These are phyloP conservation scores for Bergia puertoricense DNA, from an alignment of 92 coral and sea anemone species.

Conservation along the genomic window DNA sequence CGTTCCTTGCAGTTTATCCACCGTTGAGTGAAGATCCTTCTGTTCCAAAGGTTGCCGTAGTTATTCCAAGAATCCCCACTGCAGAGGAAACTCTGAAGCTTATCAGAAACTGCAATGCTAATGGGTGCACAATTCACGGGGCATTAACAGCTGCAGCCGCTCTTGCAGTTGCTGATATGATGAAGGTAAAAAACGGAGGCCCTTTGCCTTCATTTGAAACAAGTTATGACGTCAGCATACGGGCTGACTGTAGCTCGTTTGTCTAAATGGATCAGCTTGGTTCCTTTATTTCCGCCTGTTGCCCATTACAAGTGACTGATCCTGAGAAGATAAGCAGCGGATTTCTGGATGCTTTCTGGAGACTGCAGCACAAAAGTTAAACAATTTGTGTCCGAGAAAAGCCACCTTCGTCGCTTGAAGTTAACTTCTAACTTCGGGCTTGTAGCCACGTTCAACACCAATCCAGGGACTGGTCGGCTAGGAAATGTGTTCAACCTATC, in stretches of 20 bases:
- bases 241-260: slow-evolving; percentile 44
- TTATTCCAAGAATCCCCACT: slow-evolving; percentile 41
- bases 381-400: neutral
- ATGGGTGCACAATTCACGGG: slow-evolving; percentile 50
- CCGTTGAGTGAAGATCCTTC: slow-evolving; percentile 18
- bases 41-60: slow-evolving; percentile 18
- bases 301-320: neutral
- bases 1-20: slow-evolving; percentile 34
- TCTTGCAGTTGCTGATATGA: slow-evolving; percentile 27
- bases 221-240: slow-evolving; percentile 36
- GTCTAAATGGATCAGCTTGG: slow-evolving; percentile 31
- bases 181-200: neutral
- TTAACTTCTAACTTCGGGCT: neutral
- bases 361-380: neutral
- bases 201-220: neutral
- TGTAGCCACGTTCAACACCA: neutral
- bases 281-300: slow-evolving; percentile 21
- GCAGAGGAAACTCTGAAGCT: slow-evolving; percentile 39
- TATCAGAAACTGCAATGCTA: slow-evolving; percentile 33
- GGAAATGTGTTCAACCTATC: neutral
- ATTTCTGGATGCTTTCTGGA: neutral
- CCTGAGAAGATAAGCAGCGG: neutral
- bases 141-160: slow-evolving; percentile 41
- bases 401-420: neutral
- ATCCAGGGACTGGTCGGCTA: slow-evolving; percentile 12